Evolutionary conservation across 2,888 invertebrate genomes (phyloP).

Genomic region (Drosophila mayaguana): DNA sequence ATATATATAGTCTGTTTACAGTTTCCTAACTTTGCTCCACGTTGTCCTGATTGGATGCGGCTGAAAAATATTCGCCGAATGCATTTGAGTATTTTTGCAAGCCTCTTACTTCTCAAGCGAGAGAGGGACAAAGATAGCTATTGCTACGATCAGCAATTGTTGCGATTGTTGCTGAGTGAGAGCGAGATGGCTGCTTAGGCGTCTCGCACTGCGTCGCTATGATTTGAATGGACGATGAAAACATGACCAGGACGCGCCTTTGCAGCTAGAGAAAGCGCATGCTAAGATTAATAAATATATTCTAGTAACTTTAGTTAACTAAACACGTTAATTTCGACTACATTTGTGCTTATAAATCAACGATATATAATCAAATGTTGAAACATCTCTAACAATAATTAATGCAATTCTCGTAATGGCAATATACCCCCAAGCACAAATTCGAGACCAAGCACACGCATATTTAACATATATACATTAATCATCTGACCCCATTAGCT

Average conservation of each 20-base stretch:
- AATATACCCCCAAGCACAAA: neutral
- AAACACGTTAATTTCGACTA: too few relatives aligned
- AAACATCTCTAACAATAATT: neutral
- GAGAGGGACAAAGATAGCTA: neutral
- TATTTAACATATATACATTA: neutral
- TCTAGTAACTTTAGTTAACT: too few relatives aligned
- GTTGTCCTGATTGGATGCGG: neutral
- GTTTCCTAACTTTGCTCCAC: neutral
- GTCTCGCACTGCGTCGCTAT: too few relatives aligned
- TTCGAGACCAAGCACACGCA: neutral
- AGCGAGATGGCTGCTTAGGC: neutral
- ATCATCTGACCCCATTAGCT: conserved; percentile 2
- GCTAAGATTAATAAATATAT: neutral
- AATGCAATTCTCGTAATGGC: neutral
- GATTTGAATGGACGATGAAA: neutral
- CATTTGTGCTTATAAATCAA: neutral
- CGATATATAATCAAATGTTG: neutral
- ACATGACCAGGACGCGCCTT: neutral
- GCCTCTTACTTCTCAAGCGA: too few relatives aligned
- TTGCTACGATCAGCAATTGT: too few relatives aligned
- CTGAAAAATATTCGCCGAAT: neutral
- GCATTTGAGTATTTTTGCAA: neutral
- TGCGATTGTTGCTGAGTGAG: neutral
- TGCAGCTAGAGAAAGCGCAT: neutral
- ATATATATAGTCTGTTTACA: too few relatives aligned